phyloP scores from a whole-genome alignment of 1,140 invertebrate genomes.

The Rhagoletis pomonella region DNA sequence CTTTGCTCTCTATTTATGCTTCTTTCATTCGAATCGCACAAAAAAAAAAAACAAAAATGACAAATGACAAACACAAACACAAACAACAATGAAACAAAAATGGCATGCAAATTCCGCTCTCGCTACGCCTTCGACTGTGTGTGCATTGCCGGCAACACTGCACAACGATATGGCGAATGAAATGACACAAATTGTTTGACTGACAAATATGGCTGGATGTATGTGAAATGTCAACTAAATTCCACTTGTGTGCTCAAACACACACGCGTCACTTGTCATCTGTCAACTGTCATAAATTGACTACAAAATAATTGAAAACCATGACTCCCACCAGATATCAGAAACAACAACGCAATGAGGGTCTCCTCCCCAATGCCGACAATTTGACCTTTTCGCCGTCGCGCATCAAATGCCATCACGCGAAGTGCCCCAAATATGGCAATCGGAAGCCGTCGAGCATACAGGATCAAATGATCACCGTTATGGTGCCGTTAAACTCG shows the following conservation, averaged over 20 bases:
- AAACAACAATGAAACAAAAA: conserved; percentile 13
- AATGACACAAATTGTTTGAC: not conserved
- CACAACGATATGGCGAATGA: conserved; percentile 20
- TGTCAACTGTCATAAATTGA: conserved; percentile 20
- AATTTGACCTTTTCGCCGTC: conserved; percentile 73
- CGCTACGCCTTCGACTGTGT: not conserved
- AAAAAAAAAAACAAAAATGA: not conserved
- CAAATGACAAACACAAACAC: not conserved
- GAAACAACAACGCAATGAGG: conserved; percentile 71
- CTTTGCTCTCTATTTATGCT: conserved; percentile 47
- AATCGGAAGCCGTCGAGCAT: conserved; percentile 72
- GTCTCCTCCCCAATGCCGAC: conserved; percentile 71
- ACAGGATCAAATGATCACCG: conserved; percentile 74
- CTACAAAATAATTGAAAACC: not conserved
- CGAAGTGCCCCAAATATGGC: conserved; percentile 73
- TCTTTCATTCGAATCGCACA: not conserved
- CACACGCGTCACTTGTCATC: conserved; percentile 3
- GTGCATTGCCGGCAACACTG: not conserved
- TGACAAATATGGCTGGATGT: not conserved
- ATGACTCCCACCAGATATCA: conserved; percentile 66
- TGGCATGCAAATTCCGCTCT: not conserved
- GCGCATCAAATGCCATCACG: conserved; percentile 73
- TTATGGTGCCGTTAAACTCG: conserved; percentile 72
- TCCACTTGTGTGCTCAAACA: not conserved
- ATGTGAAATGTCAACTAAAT: conserved; percentile 19